Base-by-base conservation (phyloP, 2,888 invertebrate species). In the Teleiodes luculella region DNA sequence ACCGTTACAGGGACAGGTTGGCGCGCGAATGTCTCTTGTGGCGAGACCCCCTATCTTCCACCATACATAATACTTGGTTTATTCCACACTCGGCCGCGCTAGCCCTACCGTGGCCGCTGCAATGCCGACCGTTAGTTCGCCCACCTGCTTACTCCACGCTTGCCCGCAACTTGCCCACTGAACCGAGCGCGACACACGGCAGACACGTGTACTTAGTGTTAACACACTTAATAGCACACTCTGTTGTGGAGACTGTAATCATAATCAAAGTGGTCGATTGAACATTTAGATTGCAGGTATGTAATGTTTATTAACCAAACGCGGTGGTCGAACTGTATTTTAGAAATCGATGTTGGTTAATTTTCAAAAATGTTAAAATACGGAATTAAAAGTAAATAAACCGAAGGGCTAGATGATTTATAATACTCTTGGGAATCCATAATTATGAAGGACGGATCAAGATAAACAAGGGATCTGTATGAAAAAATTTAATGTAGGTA, bases 151-250 rank as follows among this genome's bases (percentile, higher is more conserved):
- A 68, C 68, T 16, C 2, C 39, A 16, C 16, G 39, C 36, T 14
- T 36, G 14, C 36, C 11, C 18, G 39, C 56, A 68, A 72, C 70
- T 69, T 80, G 80, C 81, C 76, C 85, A 88, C 72, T 86, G 86
- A 86, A 79, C 84, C 82, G 86, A 80, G 74, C 76, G 81, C 80
- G 86, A 83, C 86, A 78, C 70, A 64, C 66, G 68, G 53, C 68
- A 64, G 64, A 52, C 56, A 65, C 67, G 49, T 49, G 49, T 49
- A 37, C 49, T 37, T 35, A 20, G 35, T 35, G 43, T 43, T 28
- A 35, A 35, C 20, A 48, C 48, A 46, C 49, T 49, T 37, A 49
- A 49, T 49, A 37, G 18, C 8, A 49, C 49, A 48, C 48, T 18
- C 65, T 69, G 59, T 63, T n/a, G n/a, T n/a, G n/a, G 18, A 20